Conservation (phyloP, 2,113 vertebrate genomes). For the Petrocephalus zakoni region DNA sequence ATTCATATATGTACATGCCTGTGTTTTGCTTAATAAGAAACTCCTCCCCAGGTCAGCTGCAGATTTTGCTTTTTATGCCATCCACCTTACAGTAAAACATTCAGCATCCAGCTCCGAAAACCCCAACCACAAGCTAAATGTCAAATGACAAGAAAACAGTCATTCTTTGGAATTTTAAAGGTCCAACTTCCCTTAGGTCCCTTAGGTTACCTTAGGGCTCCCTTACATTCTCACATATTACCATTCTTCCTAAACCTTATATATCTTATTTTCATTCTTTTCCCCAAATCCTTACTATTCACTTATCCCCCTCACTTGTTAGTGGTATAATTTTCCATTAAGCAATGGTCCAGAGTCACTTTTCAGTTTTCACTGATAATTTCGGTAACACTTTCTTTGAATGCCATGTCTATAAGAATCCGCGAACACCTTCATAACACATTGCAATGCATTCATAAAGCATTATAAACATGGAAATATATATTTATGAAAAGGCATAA, state of each 20-base stretch:
- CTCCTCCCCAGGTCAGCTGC: constrained; percentile 11
- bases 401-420: not conserved
- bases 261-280: not conserved
- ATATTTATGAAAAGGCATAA: not conserved
- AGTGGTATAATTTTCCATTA: not conserved
- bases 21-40: not conserved
- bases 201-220: not conserved
- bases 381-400: not conserved
- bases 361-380: not conserved
- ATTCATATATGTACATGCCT: not conserved
- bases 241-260: not conserved
- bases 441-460: not conserved
- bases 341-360: not conserved
- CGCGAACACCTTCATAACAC: not conserved
- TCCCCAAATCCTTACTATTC: not conserved
- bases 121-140: not conserved
- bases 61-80: not conserved
- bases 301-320: not conserved
- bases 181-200: not conserved
- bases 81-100: not conserved
- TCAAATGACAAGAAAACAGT: not conserved
- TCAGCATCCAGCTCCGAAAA: not conserved
- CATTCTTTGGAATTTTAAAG: not conserved
- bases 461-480: not conserved
- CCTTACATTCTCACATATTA: not conserved